Base-by-base conservation (phyloP, 2,888 invertebrate species). In the Tenthredo mesomela region DNA sequence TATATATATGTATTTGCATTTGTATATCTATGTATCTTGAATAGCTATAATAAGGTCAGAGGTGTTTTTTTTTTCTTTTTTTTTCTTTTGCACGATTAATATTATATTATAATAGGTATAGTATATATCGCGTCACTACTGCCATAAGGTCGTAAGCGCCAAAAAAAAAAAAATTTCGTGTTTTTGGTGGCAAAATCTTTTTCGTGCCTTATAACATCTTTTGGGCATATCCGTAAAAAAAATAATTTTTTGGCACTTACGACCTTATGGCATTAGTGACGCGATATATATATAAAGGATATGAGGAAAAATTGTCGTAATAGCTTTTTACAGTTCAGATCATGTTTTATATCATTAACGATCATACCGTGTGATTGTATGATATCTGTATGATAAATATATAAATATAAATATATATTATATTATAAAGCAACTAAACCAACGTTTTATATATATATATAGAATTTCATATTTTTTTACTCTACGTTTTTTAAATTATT, bases 41-140 rank as follows among this genome's bases (percentile, higher is more conserved):
- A n/a, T n/a, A 71, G 33, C 15, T 71, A 18, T 37, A 37, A 71
- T 71, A 71, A 71, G 33, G 67, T 67, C 67, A 67, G 33, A 33
- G 18, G 33, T 67, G 67, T 33, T 67, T 67, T 67, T 29, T 29
- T 29, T 29, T 29, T 29, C 2, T 29, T 29, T 29, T 29, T 29
- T 29, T 29, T 29, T 29, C 29, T 29, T 29, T 67, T 50, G 50
- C 50, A n/a, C n/a, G 18, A 18, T 50, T 50, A 18, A 50, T 50
- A 50, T 50, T 50, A 50, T 50, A 50, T 47, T 47, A 47, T 47
- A 47, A n/a, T n/a, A n/a, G n/a, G 47, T 29, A 29, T 29, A 29
- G n/a, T n/a, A n/a, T n/a, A n/a, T n/a, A n/a, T n/a, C n/a, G n/a
- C n/a, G n/a, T n/a, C n/a, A n/a, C n/a, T n/a, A n/a, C n/a, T n/a